phyloP scores from a whole-genome alignment of 2,888 invertebrate genomes.

The Cataglyphis albicans region DNA sequence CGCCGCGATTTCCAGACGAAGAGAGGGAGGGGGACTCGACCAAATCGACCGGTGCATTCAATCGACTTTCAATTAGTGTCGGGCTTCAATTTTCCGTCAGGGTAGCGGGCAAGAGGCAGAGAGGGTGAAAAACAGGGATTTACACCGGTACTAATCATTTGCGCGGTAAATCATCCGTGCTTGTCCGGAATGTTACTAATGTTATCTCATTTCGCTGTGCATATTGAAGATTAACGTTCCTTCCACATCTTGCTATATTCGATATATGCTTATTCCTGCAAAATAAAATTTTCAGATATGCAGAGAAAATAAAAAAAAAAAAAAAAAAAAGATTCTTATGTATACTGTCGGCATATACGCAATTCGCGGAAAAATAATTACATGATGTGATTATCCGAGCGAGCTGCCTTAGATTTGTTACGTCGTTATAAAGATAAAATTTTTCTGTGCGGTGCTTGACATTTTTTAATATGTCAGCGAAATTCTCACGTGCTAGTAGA shows the following conservation, averaged over 20 bases:
- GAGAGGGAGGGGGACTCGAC: constrained; percentile 16
- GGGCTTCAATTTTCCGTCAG: constrained; percentile 57
- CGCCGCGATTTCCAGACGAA: constrained; percentile 45
- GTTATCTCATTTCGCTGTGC: constrained; percentile 16
- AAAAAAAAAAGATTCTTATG: neutral
- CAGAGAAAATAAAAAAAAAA: neutral
- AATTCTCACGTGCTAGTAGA: constrained; percentile 24
- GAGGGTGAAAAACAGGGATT: constrained; percentile 47
- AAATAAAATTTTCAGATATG: neutral
- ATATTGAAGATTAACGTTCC: constrained; percentile 18
- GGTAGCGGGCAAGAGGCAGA: constrained; percentile 1
- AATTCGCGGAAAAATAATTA: constrained; percentile 5
- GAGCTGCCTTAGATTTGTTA: constrained; percentile 7
- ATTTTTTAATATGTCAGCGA: constrained; percentile 27
- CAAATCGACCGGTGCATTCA: constrained; percentile 67
- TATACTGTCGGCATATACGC: neutral
- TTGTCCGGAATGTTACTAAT: constrained; percentile 30
- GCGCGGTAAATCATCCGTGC: constrained; percentile 58
- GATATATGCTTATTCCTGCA: neutral
- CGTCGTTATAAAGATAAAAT: constrained; percentile 19
- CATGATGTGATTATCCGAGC: constrained; percentile 1
- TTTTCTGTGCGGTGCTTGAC: neutral
- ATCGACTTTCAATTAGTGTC: constrained; percentile 77
- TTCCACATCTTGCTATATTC: neutral
- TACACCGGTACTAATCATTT: constrained; percentile 58